A percentile compares a stretch with the other conserved stretches of the same genome.
Evolutionary conservation across 2,113 vertebrate genomes (phyloP).

Genomic region (Apteryx owenii): DNA sequence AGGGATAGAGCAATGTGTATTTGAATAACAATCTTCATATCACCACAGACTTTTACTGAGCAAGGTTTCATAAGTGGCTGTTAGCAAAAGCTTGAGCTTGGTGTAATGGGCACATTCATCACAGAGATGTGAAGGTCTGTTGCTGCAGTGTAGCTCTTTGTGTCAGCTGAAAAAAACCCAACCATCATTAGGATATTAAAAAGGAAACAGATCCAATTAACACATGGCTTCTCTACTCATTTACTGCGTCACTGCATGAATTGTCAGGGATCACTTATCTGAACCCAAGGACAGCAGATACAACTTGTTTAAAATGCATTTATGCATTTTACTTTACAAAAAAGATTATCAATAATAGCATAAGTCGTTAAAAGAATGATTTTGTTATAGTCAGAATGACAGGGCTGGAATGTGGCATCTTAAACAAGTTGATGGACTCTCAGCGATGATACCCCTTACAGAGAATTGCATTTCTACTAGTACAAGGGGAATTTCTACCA

Average conservation of each 20-base stretch:
- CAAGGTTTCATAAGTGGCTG: not conserved
- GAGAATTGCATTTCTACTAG: not conserved
- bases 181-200: not conserved
- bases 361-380: not conserved
- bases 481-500: not conserved
- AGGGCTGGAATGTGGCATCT: not conserved
- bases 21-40: conserved; percentile 43
- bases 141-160: not conserved
- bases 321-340: not conserved
- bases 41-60: not conserved
- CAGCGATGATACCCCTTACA: accelerated
- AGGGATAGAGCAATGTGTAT: not conserved
- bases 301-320: not conserved
- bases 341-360: not conserved
- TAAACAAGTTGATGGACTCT: not conserved
- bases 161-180: not conserved
- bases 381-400: not conserved
- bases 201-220: not conserved
- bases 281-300: not conserved
- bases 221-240: not conserved
- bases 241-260: not conserved
- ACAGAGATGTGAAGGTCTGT: not conserved
- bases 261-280: not conserved
- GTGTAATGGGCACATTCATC: not conserved
- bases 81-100: not conserved